Percentiles rank a stretch among this genome's conserved stretches.
Conservation (phyloP, 2,797 vertebrate species). For the Hydrocynus forskahlii region DNA sequence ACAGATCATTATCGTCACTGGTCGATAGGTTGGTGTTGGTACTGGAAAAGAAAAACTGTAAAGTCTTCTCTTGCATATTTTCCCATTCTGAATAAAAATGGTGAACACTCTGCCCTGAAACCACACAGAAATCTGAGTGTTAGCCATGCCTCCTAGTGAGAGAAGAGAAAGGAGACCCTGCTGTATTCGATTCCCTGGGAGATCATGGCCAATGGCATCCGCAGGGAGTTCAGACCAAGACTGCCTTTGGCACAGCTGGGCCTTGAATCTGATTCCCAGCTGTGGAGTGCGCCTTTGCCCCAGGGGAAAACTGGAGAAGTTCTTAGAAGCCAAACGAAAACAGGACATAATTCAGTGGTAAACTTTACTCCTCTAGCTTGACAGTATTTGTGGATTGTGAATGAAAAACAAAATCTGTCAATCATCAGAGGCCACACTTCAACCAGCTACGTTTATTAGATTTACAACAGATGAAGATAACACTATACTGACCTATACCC, state of each 20-base stretch:
- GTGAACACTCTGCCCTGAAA: not conserved
- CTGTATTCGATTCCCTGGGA: not conserved
- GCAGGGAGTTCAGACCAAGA: not conserved
- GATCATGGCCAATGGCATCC: constrained; percentile 24
- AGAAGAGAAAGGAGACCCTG: not conserved
- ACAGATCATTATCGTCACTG: too few species aligned
- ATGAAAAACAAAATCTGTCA: not conserved
- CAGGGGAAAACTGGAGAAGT: not conserved
- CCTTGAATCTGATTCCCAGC: not conserved
- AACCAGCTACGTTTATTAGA: not conserved
- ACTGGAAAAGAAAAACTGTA: not conserved
- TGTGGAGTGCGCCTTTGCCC: not conserved
- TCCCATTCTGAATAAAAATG: not conserved
- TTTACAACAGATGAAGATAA: not conserved
- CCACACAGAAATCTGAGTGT: not conserved
- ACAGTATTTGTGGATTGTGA: not conserved
- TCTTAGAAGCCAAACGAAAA: not conserved
- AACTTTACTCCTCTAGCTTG: not conserved
- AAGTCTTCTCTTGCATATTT: not conserved
- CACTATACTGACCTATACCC: too few species aligned
- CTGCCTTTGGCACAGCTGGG: not conserved
- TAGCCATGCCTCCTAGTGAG: not conserved
- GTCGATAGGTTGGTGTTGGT: too few species aligned
- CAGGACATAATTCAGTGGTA: not conserved
- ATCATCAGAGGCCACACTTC: not conserved